These are phyloP conservation scores for Rhinoderma darwinii DNA, from an alignment of 2,113 vertebrate species.

Conservation along the genomic window DNA sequence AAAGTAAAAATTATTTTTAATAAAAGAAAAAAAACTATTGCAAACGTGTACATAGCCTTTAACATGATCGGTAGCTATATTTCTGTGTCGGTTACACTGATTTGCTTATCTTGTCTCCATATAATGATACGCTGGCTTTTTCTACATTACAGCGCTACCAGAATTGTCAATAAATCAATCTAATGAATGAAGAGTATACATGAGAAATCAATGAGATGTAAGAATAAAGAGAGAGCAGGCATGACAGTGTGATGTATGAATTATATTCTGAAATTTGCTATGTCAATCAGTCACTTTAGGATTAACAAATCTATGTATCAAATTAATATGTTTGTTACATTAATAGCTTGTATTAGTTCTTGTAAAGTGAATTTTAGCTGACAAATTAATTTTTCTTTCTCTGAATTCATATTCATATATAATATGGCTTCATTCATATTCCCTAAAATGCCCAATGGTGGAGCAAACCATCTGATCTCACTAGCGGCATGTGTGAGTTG, in stretches of 20 bases:
- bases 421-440: too few relatives aligned
- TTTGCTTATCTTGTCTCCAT: neutral
- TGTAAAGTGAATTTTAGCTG: too few relatives aligned
- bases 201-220: constrained; percentile 59
- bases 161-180: neutral
- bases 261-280: neutral
- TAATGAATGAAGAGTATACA: constrained; percentile 53
- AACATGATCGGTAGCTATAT: neutral
- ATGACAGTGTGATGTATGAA: neutral
- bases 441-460: too few relatives aligned
- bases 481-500: too few relatives aligned
- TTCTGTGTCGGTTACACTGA: neutral
- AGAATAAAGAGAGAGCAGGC: constrained; percentile 8
- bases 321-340: neutral
- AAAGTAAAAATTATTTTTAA: too few relatives aligned
- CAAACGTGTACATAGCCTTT: too few relatives aligned
- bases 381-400: too few relatives aligned
- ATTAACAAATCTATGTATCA: neutral
- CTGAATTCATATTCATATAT: too few relatives aligned
- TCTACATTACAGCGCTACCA: neutral
- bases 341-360: neutral
- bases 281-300: neutral
- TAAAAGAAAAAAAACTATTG: too few relatives aligned
- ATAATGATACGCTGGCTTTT: neutral
- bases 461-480: too few relatives aligned